Evolutionary conservation across 2,797 vertebrate species (phyloP).

Genomic region (Fratercula arctica): DNA sequence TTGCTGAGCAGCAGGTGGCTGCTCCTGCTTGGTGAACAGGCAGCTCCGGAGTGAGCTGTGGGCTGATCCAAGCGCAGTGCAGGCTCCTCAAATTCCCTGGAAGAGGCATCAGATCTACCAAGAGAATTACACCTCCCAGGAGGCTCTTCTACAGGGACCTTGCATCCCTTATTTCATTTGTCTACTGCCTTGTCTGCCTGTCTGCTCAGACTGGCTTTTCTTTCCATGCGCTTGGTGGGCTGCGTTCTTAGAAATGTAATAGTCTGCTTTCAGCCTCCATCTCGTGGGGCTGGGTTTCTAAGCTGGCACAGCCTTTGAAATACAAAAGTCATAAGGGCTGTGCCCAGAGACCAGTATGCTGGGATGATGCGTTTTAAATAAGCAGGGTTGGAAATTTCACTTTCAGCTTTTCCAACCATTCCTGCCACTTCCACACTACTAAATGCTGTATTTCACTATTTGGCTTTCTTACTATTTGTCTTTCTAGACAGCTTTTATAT

Average conservation of each 20-base stretch:
- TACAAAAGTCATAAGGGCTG: neutral
- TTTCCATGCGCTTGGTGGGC: neutral
- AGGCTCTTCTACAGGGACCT: neutral
- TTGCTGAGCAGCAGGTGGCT: neutral
- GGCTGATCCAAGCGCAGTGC: neutral
- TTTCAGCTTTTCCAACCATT: neutral
- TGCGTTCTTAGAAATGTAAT: neutral
- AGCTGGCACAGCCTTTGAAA: neutral
- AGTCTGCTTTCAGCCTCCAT: neutral
- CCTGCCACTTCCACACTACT: neutral
- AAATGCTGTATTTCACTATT: neutral
- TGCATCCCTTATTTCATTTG: neutral
- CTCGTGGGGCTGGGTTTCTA: neutral
- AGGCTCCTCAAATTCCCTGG: neutral
- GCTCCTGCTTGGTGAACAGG: neutral
- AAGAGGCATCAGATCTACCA: neutral
- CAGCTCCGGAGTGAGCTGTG: neutral
- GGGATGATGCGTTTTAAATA: neutral
- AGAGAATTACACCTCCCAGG: neutral
- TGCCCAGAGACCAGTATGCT: neutral
- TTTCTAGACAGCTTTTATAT: constrained; percentile 34
- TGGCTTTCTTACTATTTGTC: neutral
- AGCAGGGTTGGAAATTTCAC: neutral
- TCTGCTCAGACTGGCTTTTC: neutral
- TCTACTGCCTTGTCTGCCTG: neutral